phyloP scores from a whole-genome alignment of 2,113 vertebrate species.

The Clarias batrachus region DNA sequence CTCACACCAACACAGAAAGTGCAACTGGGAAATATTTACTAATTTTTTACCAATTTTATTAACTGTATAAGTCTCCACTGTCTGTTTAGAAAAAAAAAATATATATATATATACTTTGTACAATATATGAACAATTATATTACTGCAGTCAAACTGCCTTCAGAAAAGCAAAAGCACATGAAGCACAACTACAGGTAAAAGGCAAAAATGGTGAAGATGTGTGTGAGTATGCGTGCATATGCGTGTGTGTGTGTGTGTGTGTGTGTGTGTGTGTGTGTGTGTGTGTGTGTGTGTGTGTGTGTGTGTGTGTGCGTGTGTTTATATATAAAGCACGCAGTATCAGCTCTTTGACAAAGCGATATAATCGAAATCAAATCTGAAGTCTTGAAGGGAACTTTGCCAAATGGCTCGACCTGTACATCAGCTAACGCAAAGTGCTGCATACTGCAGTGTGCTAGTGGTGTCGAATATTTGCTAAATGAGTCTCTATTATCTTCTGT shows the following conservation, averaged over 20 bases:
- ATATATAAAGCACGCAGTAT: conserved; percentile 18
- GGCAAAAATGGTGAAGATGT: not conserved
- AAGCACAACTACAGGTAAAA: conserved; percentile 17
- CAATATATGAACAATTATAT: conserved; percentile 29
- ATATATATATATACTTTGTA: conserved; percentile 18
- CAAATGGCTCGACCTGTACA: not conserved
- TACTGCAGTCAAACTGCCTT: conserved; percentile 4
- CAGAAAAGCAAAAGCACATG: not conserved
- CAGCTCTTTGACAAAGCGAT: conserved; percentile 2
- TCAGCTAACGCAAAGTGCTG: not conserved
- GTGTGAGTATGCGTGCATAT: not conserved
- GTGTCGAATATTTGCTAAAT: not conserved
- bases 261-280: not conserved
- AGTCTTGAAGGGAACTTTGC: not conserved
- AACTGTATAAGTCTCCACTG: not conserved
- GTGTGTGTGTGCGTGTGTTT: not conserved
- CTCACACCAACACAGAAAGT: conserved; percentile 1
- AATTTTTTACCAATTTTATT: conserved; percentile 11
- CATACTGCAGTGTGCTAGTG: not conserved
- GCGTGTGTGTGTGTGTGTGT: no score
- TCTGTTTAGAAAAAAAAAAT: conserved; percentile 15
- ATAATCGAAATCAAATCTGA: not conserved
- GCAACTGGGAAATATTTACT: conserved; percentile 18
- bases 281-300: not conserved
- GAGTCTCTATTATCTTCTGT: not conserved